Evolutionary conservation across 2,797 vertebrate species (phyloP), one percentile per base, ranked within the genome.

Genomic region (Craterocephalus amniculus): DNA sequence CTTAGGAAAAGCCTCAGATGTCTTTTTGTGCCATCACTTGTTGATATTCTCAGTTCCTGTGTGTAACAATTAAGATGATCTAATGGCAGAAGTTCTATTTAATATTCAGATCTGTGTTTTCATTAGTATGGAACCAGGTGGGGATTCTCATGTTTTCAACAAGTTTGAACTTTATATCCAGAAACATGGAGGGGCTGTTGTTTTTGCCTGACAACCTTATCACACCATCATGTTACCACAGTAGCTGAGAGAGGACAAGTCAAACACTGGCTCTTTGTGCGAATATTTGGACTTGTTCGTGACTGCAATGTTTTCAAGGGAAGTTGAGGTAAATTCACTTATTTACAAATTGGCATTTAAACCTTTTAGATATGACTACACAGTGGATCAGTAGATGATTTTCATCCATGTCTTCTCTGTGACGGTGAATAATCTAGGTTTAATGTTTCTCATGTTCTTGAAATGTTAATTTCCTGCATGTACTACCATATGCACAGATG

Each of bases 1-100:
- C 57, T 32, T 0, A 55, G 59, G 29, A 35, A 70, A 70, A 73
- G 22, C 27, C 24, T 63, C 32, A 34, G 48, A 61, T 55, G 9
- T 38, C 10, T 70, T 65, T 45, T 34, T 63, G 12, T 24, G n/a
- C 16, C 55, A n/a, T 22, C 20, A 22, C 18, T 36, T 57, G 16
- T 35, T 4, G 1, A 48, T 67, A 49, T 18, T 31, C 24, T 22
- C 9, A 10, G 9, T 34, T 67, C 8, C 4, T 14, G 6, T 2
- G 18, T 10, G 63, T 26, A 24, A 24, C 48, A 48, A 10, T 6
- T 22, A n/a, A 8, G n/a, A 22, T 49, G 45, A 22, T 49, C 45
- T 22, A 8, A 22, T 11, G n/a, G n/a, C n/a, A 49, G 45, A 22
- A 22, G 11, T 58, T 36, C n/a, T 36, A 14, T 36, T 13, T 18